Conservation (phyloP, 30 jellyfish, hydroid and myxozoan genomes). For the Chironex yamaguchii region DNA sequence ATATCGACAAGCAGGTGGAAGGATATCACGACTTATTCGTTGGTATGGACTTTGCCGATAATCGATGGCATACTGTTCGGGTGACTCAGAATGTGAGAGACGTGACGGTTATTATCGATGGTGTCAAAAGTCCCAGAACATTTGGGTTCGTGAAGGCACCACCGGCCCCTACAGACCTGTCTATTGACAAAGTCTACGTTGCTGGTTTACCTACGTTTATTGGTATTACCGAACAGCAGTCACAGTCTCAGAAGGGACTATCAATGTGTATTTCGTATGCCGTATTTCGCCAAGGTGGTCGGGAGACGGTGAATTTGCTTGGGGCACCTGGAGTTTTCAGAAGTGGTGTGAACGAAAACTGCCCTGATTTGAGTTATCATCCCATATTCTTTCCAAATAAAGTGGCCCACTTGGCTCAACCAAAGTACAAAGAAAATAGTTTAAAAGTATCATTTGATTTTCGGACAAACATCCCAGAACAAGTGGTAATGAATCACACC, state of each 20-base stretch:
- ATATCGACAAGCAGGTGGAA: constrained; percentile 82
- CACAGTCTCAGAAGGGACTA: constrained; percentile 83
- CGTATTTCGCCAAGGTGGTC: constrained; percentile 42
- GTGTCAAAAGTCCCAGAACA: constrained; percentile 66
- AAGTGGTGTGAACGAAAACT: constrained; percentile 26
- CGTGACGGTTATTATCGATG: constrained; percentile 79
- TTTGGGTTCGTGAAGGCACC: constrained; percentile 91
- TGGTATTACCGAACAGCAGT: constrained; percentile 66
- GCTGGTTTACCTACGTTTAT: constrained; percentile 86
- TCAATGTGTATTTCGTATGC: constrained; percentile 84
- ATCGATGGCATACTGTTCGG: constrained; percentile 95
- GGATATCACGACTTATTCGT: constrained; percentile 92
- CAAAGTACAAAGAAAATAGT: constrained; percentile 47
- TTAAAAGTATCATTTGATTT: constrained; percentile 79
- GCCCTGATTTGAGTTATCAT: constrained; percentile 76
- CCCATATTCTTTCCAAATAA: constrained; percentile 91
- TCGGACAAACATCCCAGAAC: constrained; percentile 87
- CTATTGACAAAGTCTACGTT: constrained; percentile 77
- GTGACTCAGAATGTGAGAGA: constrained; percentile 86
- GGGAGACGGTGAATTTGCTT: constrained; percentile 65
- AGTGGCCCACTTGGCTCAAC: constrained; percentile 83
- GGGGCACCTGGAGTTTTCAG: not conserved
- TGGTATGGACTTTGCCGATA: constrained; percentile 95
- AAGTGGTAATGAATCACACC: constrained; percentile 80
- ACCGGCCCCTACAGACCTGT: constrained; percentile 89